A percentile compares a stretch with the other conserved stretches of the same genome.
Conservation (phyloP, 2,113 vertebrate species). For the Petromus typicus region DNA sequence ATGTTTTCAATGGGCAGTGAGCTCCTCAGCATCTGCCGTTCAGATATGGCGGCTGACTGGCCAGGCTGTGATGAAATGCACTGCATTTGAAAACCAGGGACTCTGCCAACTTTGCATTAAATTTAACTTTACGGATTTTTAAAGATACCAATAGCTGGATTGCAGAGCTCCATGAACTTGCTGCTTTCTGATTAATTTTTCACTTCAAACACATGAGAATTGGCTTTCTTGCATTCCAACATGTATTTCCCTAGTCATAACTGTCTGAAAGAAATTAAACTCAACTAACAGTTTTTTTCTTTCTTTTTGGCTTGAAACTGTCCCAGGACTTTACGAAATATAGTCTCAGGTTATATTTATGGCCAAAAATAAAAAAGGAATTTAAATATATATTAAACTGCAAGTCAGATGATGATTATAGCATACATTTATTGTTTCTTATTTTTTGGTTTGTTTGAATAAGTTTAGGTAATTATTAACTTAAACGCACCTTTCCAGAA, state of each 20-base stretch:
- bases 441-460: conserved; percentile 40
- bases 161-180: conserved; percentile 51
- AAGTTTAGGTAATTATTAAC: conserved; percentile 33
- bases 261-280: conserved; percentile 74
- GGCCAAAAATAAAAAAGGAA: conserved; percentile 54
- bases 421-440: conserved; percentile 22
- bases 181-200: conserved; percentile 78
- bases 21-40: conserved; percentile 20
- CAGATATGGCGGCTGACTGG: conserved; percentile 32
- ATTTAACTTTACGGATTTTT: conserved; percentile 73
- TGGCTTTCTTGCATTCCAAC: conserved; percentile 75
- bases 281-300: conserved; percentile 63
- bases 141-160: conserved; percentile 64
- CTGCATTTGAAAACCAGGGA: conserved; percentile 27
- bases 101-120: conserved; percentile 64
- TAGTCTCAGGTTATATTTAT: conserved; percentile 54
- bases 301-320: conserved; percentile 73
- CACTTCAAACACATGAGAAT: conserved; percentile 72
- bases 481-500: neutral
- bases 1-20: conserved; percentile 79
- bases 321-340: conserved; percentile 70
- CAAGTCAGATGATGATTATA: conserved; percentile 62
- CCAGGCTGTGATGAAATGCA: conserved; percentile 50
- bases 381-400: conserved; percentile 66
- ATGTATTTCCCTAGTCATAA: conserved; percentile 81